phyloP scores from a whole-genome alignment of 2,797 vertebrate genomes.

The Dipus sagitta region DNA sequence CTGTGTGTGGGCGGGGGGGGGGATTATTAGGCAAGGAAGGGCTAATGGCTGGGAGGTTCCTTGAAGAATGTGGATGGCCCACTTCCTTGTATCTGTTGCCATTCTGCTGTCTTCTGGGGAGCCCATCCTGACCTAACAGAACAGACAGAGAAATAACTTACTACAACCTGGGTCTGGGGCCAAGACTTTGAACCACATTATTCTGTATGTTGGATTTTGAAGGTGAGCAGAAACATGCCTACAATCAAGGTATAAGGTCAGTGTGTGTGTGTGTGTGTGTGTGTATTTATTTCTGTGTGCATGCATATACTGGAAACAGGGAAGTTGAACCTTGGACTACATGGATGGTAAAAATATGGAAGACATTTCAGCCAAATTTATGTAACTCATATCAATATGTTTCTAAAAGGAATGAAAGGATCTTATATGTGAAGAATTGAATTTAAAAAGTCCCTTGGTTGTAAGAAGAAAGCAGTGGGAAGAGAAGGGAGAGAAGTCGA shows the following conservation, averaged over 20 bases:
- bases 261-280: not conserved
- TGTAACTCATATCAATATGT: not conserved
- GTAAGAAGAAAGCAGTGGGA: not conserved
- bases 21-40: no score
- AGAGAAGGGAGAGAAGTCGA: not conserved
- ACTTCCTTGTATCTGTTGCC: no score
- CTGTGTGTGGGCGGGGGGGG: no score
- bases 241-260: not conserved
- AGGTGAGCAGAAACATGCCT: not conserved
- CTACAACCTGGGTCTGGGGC: not conserved
- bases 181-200: not conserved
- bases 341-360: not conserved
- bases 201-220: not conserved
- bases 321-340: not conserved
- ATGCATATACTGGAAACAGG: not conserved
- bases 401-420: constrained; percentile 7
- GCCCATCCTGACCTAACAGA: no score
- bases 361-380: not conserved
- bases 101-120: no score
- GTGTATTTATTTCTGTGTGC: not conserved
- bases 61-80: no score
- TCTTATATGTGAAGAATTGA: not conserved
- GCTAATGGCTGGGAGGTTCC: no score
- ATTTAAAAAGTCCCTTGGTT: not conserved
- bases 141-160: not conserved